phyloP scores from a whole-genome alignment of 2,888 invertebrate species.

The Drosophila siamana region DNA sequence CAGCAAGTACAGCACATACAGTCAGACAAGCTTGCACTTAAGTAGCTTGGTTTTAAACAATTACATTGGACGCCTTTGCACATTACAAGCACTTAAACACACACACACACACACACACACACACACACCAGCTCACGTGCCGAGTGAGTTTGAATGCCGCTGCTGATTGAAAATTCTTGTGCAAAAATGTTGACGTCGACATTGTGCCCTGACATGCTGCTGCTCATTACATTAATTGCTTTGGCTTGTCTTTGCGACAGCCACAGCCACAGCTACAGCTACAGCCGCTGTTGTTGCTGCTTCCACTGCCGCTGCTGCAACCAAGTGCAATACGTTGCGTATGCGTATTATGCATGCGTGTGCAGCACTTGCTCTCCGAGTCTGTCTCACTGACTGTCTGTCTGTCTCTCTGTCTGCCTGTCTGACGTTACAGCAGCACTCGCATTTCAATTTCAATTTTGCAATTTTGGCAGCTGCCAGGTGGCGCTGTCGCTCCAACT shows the following conservation, averaged over 20 bases:
- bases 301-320: conserved; percentile 2
- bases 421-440: conserved; percentile 63
- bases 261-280: conserved; percentile 32
- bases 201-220: conserved; percentile 72
- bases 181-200: conserved; percentile 81
- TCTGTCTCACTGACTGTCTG: no score
- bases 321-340: conserved; percentile 70
- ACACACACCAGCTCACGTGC: neutral
- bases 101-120: conserved; percentile 4
- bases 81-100: conserved; percentile 52
- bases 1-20: conserved; percentile 16
- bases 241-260: conserved; percentile 74
- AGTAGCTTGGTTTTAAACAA: conserved; percentile 77
- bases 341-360: conserved; percentile 78
- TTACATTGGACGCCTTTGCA: conserved; percentile 77
- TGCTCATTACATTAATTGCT: conserved; percentile 81
- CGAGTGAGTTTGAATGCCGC: conserved; percentile 50
- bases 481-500: conserved; percentile 82
- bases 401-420: no score
- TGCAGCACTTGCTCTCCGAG: conserved; percentile 10
- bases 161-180: conserved; percentile 79
- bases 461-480: conserved; percentile 83
- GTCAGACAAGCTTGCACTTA: conserved; percentile 58
- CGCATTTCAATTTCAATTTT: conserved; percentile 83
- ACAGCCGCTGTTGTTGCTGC: neutral